A percentile compares a stretch with the other conserved stretches of the same genome.
Evolutionary conservation across 2,113 vertebrate species (phyloP).

Genomic region (Rhineura floridana): DNA sequence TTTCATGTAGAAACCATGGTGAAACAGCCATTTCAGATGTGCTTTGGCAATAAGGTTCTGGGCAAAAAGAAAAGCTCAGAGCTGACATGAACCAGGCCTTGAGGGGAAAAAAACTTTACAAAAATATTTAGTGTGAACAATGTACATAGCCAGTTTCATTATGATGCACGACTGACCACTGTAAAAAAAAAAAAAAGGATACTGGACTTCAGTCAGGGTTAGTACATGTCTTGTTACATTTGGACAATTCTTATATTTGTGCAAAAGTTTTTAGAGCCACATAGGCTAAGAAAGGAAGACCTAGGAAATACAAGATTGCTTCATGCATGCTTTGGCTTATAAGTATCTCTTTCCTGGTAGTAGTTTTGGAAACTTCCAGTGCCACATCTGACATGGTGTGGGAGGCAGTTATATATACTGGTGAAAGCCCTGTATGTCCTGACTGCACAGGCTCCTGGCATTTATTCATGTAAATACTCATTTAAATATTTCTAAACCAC

Average conservation of each 20-base stretch:
- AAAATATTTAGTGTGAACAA: not conserved
- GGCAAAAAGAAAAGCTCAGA: not conserved
- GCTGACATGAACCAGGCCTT: not conserved
- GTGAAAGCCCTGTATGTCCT: too few relatives aligned
- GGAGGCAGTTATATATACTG: too few relatives aligned
- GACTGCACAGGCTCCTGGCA: too few relatives aligned
- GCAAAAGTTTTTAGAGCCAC: too few relatives aligned
- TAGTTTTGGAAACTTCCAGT: too few relatives aligned
- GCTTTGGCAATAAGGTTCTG: not conserved
- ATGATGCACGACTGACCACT: not conserved
- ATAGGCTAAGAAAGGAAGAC: not conserved
- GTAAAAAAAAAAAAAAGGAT: not conserved
- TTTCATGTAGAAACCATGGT: slow-evolving; percentile 8
- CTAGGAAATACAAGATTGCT: not conserved
- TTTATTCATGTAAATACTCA: too few relatives aligned
- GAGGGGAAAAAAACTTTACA: not conserved
- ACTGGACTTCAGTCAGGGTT: not conserved
- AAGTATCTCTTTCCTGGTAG: not conserved
- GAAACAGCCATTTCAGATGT: not conserved
- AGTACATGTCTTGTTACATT: not conserved
- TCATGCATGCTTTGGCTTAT: not conserved
- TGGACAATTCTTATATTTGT: not conserved
- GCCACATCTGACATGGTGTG: too few relatives aligned
- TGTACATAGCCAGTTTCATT: not conserved
- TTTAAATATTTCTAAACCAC: too few relatives aligned